These are phyloP conservation scores for Phataginus tricuspis DNA, from an alignment of 2,797 vertebrate species.

Conservation along the genomic window DNA sequence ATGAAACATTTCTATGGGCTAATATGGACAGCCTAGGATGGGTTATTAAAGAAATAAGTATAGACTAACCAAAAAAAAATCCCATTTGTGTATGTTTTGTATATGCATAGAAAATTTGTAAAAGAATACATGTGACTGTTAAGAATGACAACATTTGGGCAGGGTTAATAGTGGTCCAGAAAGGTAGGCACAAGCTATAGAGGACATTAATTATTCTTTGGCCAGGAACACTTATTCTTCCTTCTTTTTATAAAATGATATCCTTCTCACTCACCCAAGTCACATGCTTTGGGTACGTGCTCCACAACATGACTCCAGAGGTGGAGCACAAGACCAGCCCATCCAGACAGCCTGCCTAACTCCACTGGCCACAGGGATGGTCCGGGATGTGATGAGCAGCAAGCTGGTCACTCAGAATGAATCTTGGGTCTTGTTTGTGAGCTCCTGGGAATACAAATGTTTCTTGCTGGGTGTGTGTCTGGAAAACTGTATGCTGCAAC, in stretches of 20 bases:
- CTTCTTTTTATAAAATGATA: background rate
- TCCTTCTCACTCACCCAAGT: background rate
- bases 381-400: background rate
- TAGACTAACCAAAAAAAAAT: background rate
- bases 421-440: background rate
- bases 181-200: background rate
- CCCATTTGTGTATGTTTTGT: background rate
- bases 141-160: background rate
- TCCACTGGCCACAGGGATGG: background rate
- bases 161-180: background rate
- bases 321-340: background rate
- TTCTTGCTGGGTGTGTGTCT: background rate
- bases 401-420: background rate
- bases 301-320: background rate
- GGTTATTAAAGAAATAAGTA: background rate
- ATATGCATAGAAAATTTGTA: background rate
- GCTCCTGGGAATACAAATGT: background rate
- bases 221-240: background rate
- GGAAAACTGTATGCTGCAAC: background rate
- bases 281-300: background rate
- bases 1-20: background rate
- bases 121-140: background rate
- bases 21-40: background rate
- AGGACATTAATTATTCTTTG: background rate
- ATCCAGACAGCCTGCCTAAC: no score